phyloP scores from a whole-genome alignment of 2,797 vertebrate genomes.

The Yasuhikotakia modesta region DNA sequence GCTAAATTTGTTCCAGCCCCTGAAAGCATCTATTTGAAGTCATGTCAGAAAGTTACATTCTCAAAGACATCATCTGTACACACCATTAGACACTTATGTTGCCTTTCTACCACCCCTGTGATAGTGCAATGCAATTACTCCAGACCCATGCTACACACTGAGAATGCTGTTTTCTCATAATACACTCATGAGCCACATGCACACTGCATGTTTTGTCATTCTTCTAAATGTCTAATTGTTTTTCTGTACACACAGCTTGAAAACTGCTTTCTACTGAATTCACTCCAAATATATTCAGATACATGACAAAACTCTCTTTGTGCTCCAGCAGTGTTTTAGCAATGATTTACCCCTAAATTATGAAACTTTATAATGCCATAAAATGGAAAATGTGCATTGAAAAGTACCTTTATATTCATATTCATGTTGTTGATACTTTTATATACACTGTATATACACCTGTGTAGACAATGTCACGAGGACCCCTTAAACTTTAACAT shows the following conservation, averaged over 20 bases:
- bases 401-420: too few relatives aligned
- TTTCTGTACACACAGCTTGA: background rate
- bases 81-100: slow-evolving; percentile 30
- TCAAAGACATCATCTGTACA: slow-evolving; percentile 49
- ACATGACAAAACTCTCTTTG: too few relatives aligned
- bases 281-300: background rate
- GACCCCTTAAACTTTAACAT: too few relatives aligned
- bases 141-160: slow-evolving; percentile 36
- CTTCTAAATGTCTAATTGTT: too few relatives aligned
- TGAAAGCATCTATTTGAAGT: slow-evolving; percentile 37
- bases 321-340: too few relatives aligned
- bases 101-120: slow-evolving; percentile 20
- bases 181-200: background rate
- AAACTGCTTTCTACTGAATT: background rate
- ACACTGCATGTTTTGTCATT: background rate
- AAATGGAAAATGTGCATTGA: background rate
- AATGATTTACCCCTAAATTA: too few relatives aligned
- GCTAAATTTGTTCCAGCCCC: slow-evolving; percentile 59
- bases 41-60: slow-evolving; percentile 36
- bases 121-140: slow-evolving; percentile 32
- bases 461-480: too few relatives aligned
- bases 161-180: slow-evolving; percentile 19
- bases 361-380: too few relatives aligned
- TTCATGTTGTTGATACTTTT: too few relatives aligned
- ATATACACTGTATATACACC: background rate